phyloP scores from a whole-genome alignment of 2,113 vertebrate species.

The Phrynosoma blainvillii region DNA sequence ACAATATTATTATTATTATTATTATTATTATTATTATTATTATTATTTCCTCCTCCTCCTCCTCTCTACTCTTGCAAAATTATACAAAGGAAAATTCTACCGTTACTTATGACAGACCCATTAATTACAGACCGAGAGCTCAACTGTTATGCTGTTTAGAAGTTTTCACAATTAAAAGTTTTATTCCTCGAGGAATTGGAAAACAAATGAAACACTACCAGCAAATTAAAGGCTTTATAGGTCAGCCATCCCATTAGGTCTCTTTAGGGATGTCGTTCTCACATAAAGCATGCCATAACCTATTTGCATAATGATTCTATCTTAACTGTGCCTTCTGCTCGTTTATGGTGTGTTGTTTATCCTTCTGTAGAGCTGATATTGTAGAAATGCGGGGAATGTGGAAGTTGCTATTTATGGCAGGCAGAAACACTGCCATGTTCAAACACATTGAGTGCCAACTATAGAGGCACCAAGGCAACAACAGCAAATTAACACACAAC shows the following conservation, averaged over 20 bases:
- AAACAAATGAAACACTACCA: conserved; percentile 80
- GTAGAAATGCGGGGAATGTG: conserved; percentile 65
- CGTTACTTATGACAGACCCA: conserved; percentile 63
- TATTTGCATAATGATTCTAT: conserved; percentile 82
- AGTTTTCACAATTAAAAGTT: conserved; percentile 83
- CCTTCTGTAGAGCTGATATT: conserved; percentile 69
- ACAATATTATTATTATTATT: no score
- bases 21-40: neutral
- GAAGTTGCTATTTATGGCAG: conserved; percentile 72
- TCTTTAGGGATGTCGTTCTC: conserved; percentile 79
- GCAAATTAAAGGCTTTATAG: conserved; percentile 83
- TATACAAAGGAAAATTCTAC: conserved; percentile 49
- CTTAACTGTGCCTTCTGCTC: conserved; percentile 80
- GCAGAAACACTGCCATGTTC: conserved; percentile 54
- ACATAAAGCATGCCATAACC: conserved; percentile 79
- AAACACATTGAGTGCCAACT: conserved; percentile 39
- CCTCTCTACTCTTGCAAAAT: neutral
- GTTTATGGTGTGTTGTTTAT: conserved; percentile 79
- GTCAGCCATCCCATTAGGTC: conserved; percentile 80
- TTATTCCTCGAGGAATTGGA: conserved; percentile 77
- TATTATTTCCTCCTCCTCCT: neutral
- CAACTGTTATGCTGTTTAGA: conserved; percentile 74
- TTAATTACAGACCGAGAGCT: conserved; percentile 77
- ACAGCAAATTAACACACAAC: conserved; percentile 54
- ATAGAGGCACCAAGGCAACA: conserved; percentile 45